Evolutionary conservation across 1,140 invertebrate species (phyloP).

Genomic region (Belonocnema kinseyi): DNA sequence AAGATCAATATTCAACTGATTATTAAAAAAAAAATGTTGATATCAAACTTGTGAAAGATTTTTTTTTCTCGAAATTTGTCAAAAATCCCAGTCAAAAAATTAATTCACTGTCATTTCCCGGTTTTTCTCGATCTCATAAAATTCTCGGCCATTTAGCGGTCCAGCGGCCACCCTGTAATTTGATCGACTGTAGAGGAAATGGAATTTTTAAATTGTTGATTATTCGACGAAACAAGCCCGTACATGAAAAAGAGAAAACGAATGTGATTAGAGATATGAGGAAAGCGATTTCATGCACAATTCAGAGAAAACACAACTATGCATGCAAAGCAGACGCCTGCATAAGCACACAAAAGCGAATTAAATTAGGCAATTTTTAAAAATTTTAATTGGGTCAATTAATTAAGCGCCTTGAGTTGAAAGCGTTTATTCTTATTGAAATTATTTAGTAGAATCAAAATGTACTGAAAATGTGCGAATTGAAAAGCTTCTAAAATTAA

Average conservation of each 20-base stretch:
- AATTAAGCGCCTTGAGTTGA: neutral
- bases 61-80: too few relatives aligned
- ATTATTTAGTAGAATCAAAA: neutral
- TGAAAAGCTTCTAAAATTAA: neutral
- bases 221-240: neutral
- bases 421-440: neutral
- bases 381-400: conserved; percentile 1
- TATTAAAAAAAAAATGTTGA: too few relatives aligned
- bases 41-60: too few relatives aligned
- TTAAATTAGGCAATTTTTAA: conserved; percentile 1
- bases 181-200: neutral
- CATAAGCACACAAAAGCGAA: conserved; percentile 26
- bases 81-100: too few relatives aligned
- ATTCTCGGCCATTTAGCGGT: too few relatives aligned
- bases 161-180: neutral
- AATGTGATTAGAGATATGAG: conserved; percentile 30
- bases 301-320: neutral
- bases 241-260: conserved; percentile 32
- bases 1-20: too few relatives aligned
- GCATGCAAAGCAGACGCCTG: conserved; percentile 20
- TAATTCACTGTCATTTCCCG: too few relatives aligned
- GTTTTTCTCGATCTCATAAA: too few relatives aligned
- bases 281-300: conserved; percentile 36
- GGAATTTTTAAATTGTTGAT: neutral
- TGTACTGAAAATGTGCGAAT: neutral